Conservation (phyloP, 2,888 invertebrate species). For the Liopterus haemorrhoidalis region DNA sequence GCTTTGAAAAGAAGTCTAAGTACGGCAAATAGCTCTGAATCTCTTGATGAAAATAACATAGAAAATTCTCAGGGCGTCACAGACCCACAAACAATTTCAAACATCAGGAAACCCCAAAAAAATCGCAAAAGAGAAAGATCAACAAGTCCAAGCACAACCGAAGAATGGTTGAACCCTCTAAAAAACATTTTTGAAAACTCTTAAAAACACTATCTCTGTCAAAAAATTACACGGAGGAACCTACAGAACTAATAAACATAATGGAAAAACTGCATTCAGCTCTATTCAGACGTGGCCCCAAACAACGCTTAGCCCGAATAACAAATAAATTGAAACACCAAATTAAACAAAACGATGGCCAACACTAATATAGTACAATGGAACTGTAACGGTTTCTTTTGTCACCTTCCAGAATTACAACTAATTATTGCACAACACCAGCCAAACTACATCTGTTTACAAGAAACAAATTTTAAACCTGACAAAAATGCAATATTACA, state of each 20-base stretch:
- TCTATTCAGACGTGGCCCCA: constrained; percentile 4
- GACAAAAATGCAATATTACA: constrained; percentile 12
- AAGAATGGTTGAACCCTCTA: too few species aligned
- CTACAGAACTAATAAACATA: constrained; percentile 11
- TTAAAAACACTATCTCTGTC: too few species aligned
- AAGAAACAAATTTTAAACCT: constrained; percentile 28
- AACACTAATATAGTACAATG: constrained; percentile 25
- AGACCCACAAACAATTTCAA: too few species aligned
- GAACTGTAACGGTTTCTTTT: constrained; percentile 26
- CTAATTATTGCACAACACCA: constrained; percentile 18
- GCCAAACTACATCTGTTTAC: constrained; percentile 21
- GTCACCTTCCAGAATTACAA: constrained; percentile 21
- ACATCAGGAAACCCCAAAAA: too few species aligned
- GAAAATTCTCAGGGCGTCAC: too few species aligned
- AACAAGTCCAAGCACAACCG: too few species aligned
- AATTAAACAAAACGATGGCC: too few species aligned
- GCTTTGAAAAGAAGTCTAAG: too few species aligned
- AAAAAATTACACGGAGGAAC: constrained; percentile 9
- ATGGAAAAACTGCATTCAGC: constrained; percentile 7
- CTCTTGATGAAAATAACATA: too few species aligned
- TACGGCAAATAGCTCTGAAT: too few species aligned
- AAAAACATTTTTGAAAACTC: too few species aligned
- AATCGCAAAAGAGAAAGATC: too few species aligned
- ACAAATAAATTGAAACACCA: constrained; percentile 12
- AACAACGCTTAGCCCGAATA: constrained; percentile 9